Conservation (phyloP, 2,888 invertebrate genomes). For the Lutraria lutraria region DNA sequence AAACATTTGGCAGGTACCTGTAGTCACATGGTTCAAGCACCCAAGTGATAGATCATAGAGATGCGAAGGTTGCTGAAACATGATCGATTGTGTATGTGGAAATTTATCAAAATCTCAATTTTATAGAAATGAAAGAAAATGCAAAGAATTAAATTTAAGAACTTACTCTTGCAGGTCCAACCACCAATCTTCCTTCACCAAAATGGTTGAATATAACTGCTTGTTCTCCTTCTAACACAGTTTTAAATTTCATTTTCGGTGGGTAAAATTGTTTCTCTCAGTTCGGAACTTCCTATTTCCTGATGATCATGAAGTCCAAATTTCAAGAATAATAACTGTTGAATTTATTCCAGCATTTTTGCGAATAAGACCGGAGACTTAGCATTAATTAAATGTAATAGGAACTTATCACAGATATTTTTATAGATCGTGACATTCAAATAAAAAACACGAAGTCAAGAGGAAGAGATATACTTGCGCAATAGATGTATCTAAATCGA, state of each 20-base stretch:
- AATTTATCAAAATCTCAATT: no score
- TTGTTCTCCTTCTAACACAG: slow-evolving; percentile 83
- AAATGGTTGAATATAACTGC: slow-evolving; percentile 82
- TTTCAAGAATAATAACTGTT: no score
- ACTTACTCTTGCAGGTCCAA: slow-evolving; percentile 82
- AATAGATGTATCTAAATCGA: neutral
- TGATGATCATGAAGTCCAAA: no score
- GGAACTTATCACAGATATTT: neutral
- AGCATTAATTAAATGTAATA: neutral
- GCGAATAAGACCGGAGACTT: no score
- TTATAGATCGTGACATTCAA: neutral
- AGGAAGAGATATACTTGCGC: neutral
- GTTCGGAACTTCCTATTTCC: no score
- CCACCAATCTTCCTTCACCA: slow-evolving; percentile 82
- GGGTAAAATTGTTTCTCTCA: neutral
- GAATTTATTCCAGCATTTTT: no score
- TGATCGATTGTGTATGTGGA: no score
- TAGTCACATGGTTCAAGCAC: no score
- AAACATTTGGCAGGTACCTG: no score
- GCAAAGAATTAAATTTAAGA: no score
- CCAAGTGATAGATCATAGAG: no score
- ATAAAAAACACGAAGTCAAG: neutral
- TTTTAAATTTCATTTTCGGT: slow-evolving; percentile 82
- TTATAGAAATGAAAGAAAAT: neutral
- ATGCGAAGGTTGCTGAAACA: no score